These are phyloP conservation scores for Dermolepida albohirtum DNA, from an alignment of 2,888 invertebrate species.

Conservation along the genomic window DNA sequence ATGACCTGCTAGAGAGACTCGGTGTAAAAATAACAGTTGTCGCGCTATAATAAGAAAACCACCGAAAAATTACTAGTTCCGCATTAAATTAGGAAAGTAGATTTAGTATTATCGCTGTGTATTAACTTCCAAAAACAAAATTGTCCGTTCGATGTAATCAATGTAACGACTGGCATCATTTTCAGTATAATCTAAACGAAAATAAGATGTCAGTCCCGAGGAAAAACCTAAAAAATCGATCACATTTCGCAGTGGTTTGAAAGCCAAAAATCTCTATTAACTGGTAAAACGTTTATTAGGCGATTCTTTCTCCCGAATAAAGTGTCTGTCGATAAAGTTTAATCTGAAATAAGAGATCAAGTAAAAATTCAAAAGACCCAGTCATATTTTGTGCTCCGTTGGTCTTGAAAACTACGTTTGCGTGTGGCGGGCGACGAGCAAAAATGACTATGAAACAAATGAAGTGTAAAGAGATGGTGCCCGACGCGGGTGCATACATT, in stretches of 20 bases:
- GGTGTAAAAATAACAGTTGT: too few relatives aligned
- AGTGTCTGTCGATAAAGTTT: conserved; percentile 43
- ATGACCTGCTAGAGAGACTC: too few relatives aligned
- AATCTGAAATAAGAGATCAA: conserved; percentile 50
- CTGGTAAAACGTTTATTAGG: conserved; percentile 36
- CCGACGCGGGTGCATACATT: conserved; percentile 56
- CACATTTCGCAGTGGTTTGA: not conserved
- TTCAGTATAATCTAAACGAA: not conserved
- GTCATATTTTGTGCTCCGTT: conserved; percentile 64
- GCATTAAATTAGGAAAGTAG: too few relatives aligned
- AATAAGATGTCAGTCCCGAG: conserved; percentile 3
- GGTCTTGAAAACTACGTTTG: conserved; percentile 63
- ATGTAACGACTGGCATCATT: too few relatives aligned
- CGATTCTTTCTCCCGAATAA: conserved; percentile 21
- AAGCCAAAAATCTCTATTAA: conserved; percentile 23
- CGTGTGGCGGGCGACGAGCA: conserved; percentile 50
- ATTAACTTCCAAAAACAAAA: too few relatives aligned
- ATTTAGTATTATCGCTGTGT: too few relatives aligned
- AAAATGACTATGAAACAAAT: conserved; percentile 61
- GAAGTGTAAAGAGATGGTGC: conserved; percentile 62
- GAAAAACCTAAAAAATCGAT: not conserved
- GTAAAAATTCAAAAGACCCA: conserved; percentile 58
- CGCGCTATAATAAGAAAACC: too few relatives aligned
- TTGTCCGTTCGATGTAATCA: not conserved
- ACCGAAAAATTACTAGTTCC: too few relatives aligned